phyloP scores from a whole-genome alignment of 92 coral and sea anemone species.

The Palythoa grandis region DNA sequence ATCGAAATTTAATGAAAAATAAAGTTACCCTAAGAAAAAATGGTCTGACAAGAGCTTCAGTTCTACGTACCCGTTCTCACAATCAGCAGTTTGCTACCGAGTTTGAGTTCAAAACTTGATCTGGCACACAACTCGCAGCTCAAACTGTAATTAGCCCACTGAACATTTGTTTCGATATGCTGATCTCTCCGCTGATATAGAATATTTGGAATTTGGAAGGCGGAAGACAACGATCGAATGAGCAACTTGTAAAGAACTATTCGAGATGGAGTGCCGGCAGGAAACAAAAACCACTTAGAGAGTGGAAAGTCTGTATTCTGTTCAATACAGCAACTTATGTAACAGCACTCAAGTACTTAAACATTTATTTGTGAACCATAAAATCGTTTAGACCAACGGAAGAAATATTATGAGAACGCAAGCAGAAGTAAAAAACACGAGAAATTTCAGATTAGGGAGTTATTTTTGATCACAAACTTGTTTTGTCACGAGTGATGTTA shows the following conservation, averaged over 20 bases:
- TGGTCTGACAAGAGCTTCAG: neutral
- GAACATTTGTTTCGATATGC: slow-evolving; percentile 1
- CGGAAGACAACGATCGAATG: slow-evolving; percentile 8
- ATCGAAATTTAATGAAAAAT: too few relatives aligned
- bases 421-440: neutral
- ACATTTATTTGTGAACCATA: neutral
- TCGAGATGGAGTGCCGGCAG: neutral
- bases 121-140: neutral
- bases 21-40: too few relatives aligned
- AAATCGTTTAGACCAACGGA: slow-evolving; percentile 21
- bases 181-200: slow-evolving; percentile 2
- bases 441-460: neutral
- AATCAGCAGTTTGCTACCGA: neutral
- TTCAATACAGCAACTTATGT: neutral
- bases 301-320: neutral
- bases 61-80: neutral
- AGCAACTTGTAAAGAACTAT: slow-evolving; percentile 12
- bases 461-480: slow-evolving; percentile 1
- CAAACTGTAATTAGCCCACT: neutral
- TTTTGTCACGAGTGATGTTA: neutral
- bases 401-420: neutral
- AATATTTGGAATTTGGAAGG: neutral
- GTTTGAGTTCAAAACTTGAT: neutral
- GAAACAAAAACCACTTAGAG: neutral
- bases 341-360: slow-evolving; percentile 23